A percentile compares a stretch with the other conserved stretches of the same genome.
Conservation (phyloP, 1,140 invertebrate genomes). For the Drosophila punjabiensis region DNA sequence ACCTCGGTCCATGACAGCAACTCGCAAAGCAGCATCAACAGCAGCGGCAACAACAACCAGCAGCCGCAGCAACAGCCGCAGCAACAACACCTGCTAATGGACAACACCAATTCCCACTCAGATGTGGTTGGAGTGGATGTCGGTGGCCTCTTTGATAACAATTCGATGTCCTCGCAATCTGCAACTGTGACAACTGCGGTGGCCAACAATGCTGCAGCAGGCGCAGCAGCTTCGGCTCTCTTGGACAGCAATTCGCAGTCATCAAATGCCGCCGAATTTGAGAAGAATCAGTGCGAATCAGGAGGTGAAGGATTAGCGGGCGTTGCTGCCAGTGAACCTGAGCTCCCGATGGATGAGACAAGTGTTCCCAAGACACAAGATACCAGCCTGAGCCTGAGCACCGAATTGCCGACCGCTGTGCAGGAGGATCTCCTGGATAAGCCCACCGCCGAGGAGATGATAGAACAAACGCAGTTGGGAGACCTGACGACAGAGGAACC, state of each 20-base stretch:
- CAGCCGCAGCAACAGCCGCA: slow-evolving; percentile 66
- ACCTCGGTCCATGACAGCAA: slow-evolving; percentile 84
- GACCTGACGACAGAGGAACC: slow-evolving; percentile 43
- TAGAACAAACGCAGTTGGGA: slow-evolving; percentile 60
- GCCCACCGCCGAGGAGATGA: slow-evolving; percentile 39
- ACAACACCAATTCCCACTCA: slow-evolving; percentile 74
- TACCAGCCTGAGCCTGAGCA: slow-evolving; percentile 23
- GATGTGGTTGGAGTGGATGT: slow-evolving; percentile 64
- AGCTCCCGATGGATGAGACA: slow-evolving; percentile 62
- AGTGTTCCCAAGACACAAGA: slow-evolving; percentile 67
- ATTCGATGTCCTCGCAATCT: slow-evolving; percentile 80
- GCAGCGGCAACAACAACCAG: slow-evolving; percentile 76
- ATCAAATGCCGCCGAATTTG: slow-evolving; percentile 66
- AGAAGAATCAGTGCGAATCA: slow-evolving; percentile 50
- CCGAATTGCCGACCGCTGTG: slow-evolving; percentile 22
- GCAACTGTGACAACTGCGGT: slow-evolving; percentile 65
- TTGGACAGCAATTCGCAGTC: slow-evolving; percentile 81
- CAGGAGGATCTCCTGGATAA: slow-evolving; percentile 39
- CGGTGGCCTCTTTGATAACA: slow-evolving; percentile 76
- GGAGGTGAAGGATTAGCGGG: slow-evolving; percentile 39
- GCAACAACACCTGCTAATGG: slow-evolving; percentile 65
- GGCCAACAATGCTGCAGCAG: slow-evolving; percentile 61
- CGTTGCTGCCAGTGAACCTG: slow-evolving; percentile 18
- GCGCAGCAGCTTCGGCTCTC: slow-evolving; percentile 73
- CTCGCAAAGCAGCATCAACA: slow-evolving; percentile 82